Evolutionary conservation across 2,888 invertebrate genomes (phyloP).

Genomic region (Callimorpha dominula): DNA sequence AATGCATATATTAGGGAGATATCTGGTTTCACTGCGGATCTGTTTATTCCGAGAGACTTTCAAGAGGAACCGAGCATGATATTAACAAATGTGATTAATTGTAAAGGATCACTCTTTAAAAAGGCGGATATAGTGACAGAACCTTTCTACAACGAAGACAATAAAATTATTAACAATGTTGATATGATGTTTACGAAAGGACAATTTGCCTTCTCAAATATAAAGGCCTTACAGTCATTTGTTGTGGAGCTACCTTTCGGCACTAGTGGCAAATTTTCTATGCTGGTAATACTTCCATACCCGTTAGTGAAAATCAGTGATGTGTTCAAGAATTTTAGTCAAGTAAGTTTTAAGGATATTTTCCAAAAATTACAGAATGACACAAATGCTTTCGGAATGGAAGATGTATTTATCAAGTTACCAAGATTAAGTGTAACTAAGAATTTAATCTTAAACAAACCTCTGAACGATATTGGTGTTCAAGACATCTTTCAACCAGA

Average conservation of each 20-base stretch:
- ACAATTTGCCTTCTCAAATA: constrained; percentile 85
- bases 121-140: constrained; percentile 82
- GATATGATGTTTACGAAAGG: constrained; percentile 91
- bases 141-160: constrained; percentile 87
- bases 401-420: constrained; percentile 88
- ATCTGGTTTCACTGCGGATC: constrained; percentile 72
- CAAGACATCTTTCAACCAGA: constrained; percentile 87
- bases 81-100: constrained; percentile 89
- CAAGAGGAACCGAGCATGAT: constrained; percentile 86
- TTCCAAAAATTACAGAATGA: constrained; percentile 80
- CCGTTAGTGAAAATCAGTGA: constrained; percentile 79
- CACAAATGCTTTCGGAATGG: constrained; percentile 81
- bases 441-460: constrained; percentile 86
- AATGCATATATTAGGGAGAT: constrained; percentile 73
- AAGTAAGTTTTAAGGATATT: constrained; percentile 80
- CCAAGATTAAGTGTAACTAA: constrained; percentile 89
- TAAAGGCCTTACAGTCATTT: constrained; percentile 85
- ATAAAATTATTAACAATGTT: constrained; percentile 82
- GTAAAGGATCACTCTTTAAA: constrained; percentile 91
- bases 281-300: constrained; percentile 89
- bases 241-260: constrained; percentile 91
- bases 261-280: constrained; percentile 82
- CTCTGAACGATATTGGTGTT: constrained; percentile 89
- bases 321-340: constrained; percentile 83
- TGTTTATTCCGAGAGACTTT: constrained; percentile 82